These are phyloP conservation scores for Ondatra zibethicus DNA, from an alignment of 2,113 vertebrate species.

Conservation along the genomic window DNA sequence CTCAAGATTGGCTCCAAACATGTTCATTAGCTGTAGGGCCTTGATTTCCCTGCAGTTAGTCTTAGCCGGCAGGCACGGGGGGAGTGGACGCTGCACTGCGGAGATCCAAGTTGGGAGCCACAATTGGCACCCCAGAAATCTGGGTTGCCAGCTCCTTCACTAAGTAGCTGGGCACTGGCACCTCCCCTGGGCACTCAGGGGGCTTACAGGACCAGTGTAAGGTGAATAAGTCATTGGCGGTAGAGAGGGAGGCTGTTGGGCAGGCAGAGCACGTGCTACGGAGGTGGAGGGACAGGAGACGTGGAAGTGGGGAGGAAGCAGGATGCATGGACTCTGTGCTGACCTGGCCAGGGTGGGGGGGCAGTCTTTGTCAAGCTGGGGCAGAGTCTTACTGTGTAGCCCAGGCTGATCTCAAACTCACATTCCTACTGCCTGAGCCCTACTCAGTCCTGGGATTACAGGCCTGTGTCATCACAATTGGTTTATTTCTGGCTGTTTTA, in stretches of 20 bases:
- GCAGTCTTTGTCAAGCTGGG: neutral
- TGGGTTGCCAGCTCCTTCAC: neutral
- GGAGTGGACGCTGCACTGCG: fast-evolving
- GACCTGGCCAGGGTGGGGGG: neutral
- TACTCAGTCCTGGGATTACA: neutral
- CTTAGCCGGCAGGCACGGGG: fast-evolving
- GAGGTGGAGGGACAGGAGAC: neutral
- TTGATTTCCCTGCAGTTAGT: neutral
- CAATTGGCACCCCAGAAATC: neutral
- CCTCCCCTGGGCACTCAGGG: neutral
- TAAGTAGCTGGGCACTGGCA: neutral
- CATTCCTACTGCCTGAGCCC: neutral
- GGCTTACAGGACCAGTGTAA: neutral
- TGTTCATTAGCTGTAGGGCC: neutral
- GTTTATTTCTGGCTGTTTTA: neutral
- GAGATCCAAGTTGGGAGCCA: neutral
- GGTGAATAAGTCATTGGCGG: neutral
- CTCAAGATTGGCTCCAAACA: neutral
- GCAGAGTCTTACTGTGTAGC: neutral
- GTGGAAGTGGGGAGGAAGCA: neutral
- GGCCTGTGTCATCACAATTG: neutral
- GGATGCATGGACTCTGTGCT: fast-evolving
- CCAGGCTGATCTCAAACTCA: neutral
- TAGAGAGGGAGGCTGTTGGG: neutral
- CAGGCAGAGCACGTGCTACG: neutral